Percentiles rank a stretch among this genome's conserved stretches.
These are phyloP conservation scores for Thripadectes ignobilis DNA, from an alignment of 2,797 vertebrate species.

Conservation along the genomic window DNA sequence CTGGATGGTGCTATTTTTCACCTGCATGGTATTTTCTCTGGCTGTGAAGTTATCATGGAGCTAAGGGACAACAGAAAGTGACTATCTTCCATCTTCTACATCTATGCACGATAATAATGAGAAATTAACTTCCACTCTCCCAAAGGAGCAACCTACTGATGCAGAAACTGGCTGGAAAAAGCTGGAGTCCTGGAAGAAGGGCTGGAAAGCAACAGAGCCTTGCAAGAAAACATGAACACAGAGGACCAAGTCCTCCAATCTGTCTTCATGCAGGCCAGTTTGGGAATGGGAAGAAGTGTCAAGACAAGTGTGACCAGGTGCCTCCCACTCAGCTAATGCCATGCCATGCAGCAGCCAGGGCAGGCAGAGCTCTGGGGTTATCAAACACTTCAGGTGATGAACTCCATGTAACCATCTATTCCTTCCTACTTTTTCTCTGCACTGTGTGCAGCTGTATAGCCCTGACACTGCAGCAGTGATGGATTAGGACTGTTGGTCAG, in stretches of 20 bases:
- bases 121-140: conserved; percentile 38
- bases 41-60: neutral
- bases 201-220: neutral
- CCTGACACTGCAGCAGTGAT: neutral
- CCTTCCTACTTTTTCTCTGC: neutral
- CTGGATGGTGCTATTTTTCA: neutral
- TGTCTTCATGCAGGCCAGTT: neutral
- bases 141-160: neutral
- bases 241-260: neutral
- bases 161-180: conserved; percentile 2
- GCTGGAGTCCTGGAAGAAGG: neutral
- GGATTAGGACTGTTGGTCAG: neutral
- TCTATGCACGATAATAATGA: neutral
- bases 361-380: neutral
- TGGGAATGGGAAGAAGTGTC: neutral
- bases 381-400: neutral
- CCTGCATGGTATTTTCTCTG: neutral
- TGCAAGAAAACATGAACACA: neutral
- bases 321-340: neutral
- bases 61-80: neutral
- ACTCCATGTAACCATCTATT: neutral
- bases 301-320: rapidly evolving
- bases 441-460: neutral
- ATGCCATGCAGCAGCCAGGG: neutral
- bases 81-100: conserved; percentile 2